Conservation (phyloP, 2,888 invertebrate species). For the Resseliella maxima region DNA sequence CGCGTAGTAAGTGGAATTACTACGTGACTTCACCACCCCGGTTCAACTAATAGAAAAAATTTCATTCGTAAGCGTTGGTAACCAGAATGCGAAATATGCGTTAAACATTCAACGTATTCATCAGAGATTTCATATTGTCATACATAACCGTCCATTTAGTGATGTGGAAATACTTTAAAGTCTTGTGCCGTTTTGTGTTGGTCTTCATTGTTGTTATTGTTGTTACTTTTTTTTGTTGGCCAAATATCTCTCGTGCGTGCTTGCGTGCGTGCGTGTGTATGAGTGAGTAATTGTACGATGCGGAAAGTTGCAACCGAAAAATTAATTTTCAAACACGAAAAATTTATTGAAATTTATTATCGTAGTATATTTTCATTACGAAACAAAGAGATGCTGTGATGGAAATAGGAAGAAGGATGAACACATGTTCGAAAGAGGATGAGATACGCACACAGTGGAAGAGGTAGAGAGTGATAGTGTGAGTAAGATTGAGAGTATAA, state of each 20-base stretch:
- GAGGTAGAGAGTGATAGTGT: neutral
- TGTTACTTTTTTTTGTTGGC: neutral
- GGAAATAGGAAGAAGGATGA: neutral
- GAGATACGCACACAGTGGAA: neutral
- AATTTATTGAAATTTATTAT: slow-evolving; percentile 53
- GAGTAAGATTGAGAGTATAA: no score
- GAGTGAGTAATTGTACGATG: neutral
- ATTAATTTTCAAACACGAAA: slow-evolving; percentile 48
- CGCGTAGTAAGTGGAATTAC: no score
- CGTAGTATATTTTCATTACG: slow-evolving; percentile 40
- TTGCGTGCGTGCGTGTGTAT: neutral
- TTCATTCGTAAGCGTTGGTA: neutral
- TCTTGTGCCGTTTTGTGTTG: neutral
- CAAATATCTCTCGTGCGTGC: neutral
- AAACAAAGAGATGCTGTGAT: slow-evolving; percentile 8
- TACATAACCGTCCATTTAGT: slow-evolving; percentile 4
- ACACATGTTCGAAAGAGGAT: neutral
- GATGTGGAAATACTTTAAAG: slow-evolving; percentile 4
- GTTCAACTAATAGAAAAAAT: no score
- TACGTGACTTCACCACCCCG: no score
- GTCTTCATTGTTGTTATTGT: neutral
- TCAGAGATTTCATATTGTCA: slow-evolving; percentile 30
- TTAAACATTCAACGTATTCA: slow-evolving; percentile 24
- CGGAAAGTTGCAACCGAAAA: slow-evolving; percentile 11
- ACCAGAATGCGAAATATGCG: neutral